A percentile compares a stretch with the other conserved stretches of the same genome.
Evolutionary conservation across 1,140 invertebrate genomes (phyloP).

Genomic region (Zaprionus davidi): DNA sequence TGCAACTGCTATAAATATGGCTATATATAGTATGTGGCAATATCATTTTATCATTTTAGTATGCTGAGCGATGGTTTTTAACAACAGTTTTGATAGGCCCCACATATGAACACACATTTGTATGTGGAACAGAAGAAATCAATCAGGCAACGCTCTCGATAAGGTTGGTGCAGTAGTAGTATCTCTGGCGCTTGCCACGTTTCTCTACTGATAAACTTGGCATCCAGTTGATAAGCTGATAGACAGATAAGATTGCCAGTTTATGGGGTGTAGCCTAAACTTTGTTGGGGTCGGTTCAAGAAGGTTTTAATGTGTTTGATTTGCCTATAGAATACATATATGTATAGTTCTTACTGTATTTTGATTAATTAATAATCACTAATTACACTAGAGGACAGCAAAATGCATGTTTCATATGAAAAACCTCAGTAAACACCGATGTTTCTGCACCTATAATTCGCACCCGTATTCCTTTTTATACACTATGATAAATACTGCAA

Average conservation of each 20-base stretch:
- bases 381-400: too few relatives aligned
- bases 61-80: slow-evolving; percentile 36
- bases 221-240: slow-evolving; percentile 35
- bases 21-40: slow-evolving; percentile 6
- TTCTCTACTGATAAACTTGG: slow-evolving; percentile 51
- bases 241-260: slow-evolving; percentile 33
- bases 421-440: too few relatives aligned
- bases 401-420: too few relatives aligned
- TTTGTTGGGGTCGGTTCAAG: neutral
- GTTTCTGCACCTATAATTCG: too few relatives aligned
- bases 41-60: slow-evolving; percentile 13
- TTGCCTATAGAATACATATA: neutral
- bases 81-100: slow-evolving; percentile 43
- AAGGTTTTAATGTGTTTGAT: neutral
- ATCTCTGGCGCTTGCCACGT: neutral
- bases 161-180: slow-evolving; percentile 1
- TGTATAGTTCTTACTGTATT: neutral
- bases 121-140: slow-evolving; percentile 53
- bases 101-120: slow-evolving; percentile 20
- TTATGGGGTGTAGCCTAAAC: neutral
- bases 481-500: too few relatives aligned
- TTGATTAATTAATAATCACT: neutral
- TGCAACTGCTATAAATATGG: neutral
- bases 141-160: slow-evolving; percentile 49
- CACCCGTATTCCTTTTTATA: too few relatives aligned